Percentiles rank a stretch among this genome's conserved stretches.
phyloP scores from a whole-genome alignment of 2,113 vertebrate genomes.

The Cygnus buccinator region DNA sequence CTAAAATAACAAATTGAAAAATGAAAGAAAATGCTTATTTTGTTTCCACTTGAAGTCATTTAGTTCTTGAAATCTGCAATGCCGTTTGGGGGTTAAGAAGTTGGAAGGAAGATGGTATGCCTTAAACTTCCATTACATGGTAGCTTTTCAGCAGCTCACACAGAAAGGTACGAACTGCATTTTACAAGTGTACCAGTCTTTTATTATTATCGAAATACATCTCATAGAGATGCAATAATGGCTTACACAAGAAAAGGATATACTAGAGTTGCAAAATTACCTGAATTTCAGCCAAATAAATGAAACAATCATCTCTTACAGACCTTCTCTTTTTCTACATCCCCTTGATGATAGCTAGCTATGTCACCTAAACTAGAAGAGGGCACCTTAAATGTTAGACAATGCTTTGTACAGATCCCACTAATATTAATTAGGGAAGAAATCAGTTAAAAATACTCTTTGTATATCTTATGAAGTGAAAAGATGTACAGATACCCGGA shows the following conservation, averaged over 20 bases:
- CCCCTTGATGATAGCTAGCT: not conserved
- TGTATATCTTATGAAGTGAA: not conserved
- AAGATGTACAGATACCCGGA: slow-evolving; percentile 82
- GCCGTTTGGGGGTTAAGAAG: not conserved
- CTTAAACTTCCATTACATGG: not conserved
- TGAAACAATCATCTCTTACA: not conserved
- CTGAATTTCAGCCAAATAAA: not conserved
- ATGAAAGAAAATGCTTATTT: not conserved
- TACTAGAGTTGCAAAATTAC: not conserved
- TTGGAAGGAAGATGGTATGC: not conserved
- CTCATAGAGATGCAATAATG: not conserved
- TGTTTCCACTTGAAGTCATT: not conserved
- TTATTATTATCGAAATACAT: not conserved
- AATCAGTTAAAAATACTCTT: not conserved
- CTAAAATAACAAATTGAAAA: not conserved
- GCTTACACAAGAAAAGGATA: not conserved
- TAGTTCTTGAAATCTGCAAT: not conserved
- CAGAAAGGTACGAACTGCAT: not conserved
- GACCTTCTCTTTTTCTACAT: not conserved
- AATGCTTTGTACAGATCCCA: not conserved
- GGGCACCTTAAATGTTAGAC: fast-evolving
- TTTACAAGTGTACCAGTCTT: not conserved
- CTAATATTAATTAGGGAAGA: not conserved
- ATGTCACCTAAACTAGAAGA: not conserved
- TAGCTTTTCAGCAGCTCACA: not conserved